These are phyloP conservation scores for Trachurus trachurus DNA, from an alignment of 2,797 vertebrate genomes.

Conservation along the genomic window DNA sequence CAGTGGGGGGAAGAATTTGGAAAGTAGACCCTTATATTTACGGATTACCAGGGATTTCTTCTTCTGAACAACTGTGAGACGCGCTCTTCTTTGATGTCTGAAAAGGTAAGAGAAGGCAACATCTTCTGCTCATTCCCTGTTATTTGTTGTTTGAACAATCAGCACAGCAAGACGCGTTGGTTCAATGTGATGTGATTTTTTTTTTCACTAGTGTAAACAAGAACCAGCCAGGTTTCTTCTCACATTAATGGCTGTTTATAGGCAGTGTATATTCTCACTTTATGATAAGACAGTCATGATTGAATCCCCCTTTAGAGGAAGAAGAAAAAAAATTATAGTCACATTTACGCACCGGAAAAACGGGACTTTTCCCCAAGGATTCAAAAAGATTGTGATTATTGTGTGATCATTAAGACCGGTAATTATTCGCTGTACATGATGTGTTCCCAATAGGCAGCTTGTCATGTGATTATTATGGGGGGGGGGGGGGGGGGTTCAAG, in stretches of 20 bases:
- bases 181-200: neutral
- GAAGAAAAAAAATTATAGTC: neutral
- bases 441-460: neutral
- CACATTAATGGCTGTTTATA: neutral
- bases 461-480: neutral
- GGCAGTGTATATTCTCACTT: neutral
- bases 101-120: slow-evolving; percentile 73
- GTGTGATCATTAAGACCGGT: neutral
- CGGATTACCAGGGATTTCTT: slow-evolving; percentile 63
- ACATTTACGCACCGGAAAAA: slow-evolving; percentile 1
- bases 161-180: neutral
- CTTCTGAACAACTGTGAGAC: slow-evolving; percentile 39
- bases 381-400: neutral
- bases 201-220: neutral
- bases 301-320: neutral
- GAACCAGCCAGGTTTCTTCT: neutral
- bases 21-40: slow-evolving; percentile 44
- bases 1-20: slow-evolving; percentile 27
- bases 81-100: slow-evolving; percentile 78
- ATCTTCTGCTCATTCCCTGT: neutral
- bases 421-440: neutral
- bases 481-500: neutral
- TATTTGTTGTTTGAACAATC: slow-evolving; percentile 16
- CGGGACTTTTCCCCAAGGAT: neutral
- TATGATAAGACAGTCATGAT: neutral